Evolutionary conservation across 2,888 invertebrate genomes (phyloP), one percentile per base, ranked within the genome.

Genomic region (Bimastos eiseni): DNA sequence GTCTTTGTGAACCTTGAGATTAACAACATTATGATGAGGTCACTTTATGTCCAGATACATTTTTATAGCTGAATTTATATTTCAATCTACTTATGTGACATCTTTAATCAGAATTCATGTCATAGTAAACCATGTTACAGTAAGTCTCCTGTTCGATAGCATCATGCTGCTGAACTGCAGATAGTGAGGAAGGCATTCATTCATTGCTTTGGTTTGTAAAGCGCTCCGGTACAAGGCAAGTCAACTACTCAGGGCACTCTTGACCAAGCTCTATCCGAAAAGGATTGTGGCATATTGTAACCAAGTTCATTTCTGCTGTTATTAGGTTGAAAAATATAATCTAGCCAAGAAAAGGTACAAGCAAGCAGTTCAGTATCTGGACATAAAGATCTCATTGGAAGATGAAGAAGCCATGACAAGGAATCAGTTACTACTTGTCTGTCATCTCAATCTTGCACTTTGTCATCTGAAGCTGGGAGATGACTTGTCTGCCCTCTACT

Each of bases 381-480:
- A 90, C 38, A 34, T 37, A 33, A 88, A 33, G 34, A 38, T 38
- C 38, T 36, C 37, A 8, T 37, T 89, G 83, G 49, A 90, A 49
- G 30, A 34, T 3, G 55, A 36, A 33, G 44, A 55, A 89, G n/a
- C 88, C 89, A 30, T 8, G 34, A 84, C 83, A 33, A 33, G 24
- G n/a, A 89, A 89, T 41, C 36, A 89, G n/a, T 30, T 91, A 34
- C 24, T 36, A 37, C 41, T 91, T 30, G 17, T 55, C 19, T 34
- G 30, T 36, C 34, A 37, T 36, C 90, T 91, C 37, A 91, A 91
- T 89, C 34, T 90, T 8, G 34, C 90, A 13, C 34, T 90, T 33
- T 91, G 91, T 55, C 88, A 90, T 21, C 91, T 90, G 83, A 90
- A 89, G 38, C 49, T 91, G 41, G 89, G 90, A 38, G 89, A 89